Base-by-base conservation (phyloP, 1,140 invertebrate species). In the Heliconius nattereri region DNA sequence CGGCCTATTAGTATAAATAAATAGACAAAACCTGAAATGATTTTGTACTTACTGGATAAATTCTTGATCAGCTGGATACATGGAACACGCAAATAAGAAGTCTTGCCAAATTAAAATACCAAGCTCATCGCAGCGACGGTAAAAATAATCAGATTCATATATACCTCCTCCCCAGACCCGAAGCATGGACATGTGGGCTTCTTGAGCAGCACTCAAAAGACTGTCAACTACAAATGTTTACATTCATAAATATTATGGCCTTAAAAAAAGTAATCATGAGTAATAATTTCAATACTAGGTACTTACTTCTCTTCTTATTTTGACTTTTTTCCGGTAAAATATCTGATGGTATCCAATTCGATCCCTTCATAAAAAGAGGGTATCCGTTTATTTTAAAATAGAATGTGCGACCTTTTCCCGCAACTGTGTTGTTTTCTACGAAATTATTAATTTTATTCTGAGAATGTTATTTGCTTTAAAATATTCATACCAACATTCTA, bases 161-260 rank as follows among this genome's bases (percentile, higher is more conserved):
- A 98, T 94, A 71, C 99, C 99, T 54, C 99, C 99, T 29, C 99
- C 99, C 99, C 99, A 99, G 1, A 99, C 97, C 23, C 99, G 95
- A 1, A 99, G 91, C 96, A 98, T 98, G 89, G 99, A 99, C 97
- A 99, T 98, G 87, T 99, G 96, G 0, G 97, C 96, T 54, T 97
- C 96, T 82, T 96, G 96, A 1, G 97, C 97, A 0, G 98, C 97
- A 40, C 92, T 83, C 3, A 99, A 87, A 2, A 99, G 92, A 76
- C 96, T 85, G 29, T 89, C 86, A 78, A 95, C 95, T 89, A 37
- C 37, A 80, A 80, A 57, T 26, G 13, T 29, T 29, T 29, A 35
- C 3, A 40, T 16, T 16, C 13, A n/a, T 26, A 2, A 75, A 35
- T 9, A 13, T n/a, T 19, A 52, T 52, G 49, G n/a, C n/a, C 1